Base-by-base conservation (phyloP, 2,888 invertebrate genomes). In the Melanchra persicariae region DNA sequence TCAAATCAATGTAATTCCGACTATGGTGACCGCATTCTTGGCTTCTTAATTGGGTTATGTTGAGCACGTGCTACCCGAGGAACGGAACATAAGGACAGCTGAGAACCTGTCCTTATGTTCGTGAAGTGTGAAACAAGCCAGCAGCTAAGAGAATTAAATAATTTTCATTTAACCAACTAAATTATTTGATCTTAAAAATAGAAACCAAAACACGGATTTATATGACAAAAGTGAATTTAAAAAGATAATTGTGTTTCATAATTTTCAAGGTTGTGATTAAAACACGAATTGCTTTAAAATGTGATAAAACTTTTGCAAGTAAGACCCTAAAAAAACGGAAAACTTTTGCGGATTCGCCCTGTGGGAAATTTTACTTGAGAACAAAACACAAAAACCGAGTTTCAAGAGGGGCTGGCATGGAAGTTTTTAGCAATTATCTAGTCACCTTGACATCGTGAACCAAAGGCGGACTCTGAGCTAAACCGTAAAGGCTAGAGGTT, bases 301-400 rank as follows among this genome's bases (percentile, higher is more conserved):
- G 58, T n/a, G 34, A 26, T 63, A 45, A 30, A 52, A 67, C 26
- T 59, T 37, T 62, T 17, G 10, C 6, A 76, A 55, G 30, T 10
- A 26, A n/a, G 30, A 15, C n/a, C 7, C 30, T 30, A n/a, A 55
- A 72, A 79, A 86, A 84, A 78, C 74, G 43, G 12, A 47, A 83
- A 84, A 83, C 77, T 82, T 82, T 80, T 78, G 74, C 66, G 82
- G 74, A 83, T 84, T 77, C 61, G 62, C 34, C 89, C 82, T 81
- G 45, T 62, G 88, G 89, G 88, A 87, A 89, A 89, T 89, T 87
- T 79, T 76, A 79, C 79, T 81, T 77, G 67, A 77, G 71, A 66
- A 79, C 72, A 86, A 83, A 82, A 82, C 76, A 40, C 19, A n/a
- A 71, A 74, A 74, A 60, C 75, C 71, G 62, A 59, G 57, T 63